phyloP scores from a whole-genome alignment of 53 echinoderm and acorn worm genomes.

The Glandiceps talaboti region DNA sequence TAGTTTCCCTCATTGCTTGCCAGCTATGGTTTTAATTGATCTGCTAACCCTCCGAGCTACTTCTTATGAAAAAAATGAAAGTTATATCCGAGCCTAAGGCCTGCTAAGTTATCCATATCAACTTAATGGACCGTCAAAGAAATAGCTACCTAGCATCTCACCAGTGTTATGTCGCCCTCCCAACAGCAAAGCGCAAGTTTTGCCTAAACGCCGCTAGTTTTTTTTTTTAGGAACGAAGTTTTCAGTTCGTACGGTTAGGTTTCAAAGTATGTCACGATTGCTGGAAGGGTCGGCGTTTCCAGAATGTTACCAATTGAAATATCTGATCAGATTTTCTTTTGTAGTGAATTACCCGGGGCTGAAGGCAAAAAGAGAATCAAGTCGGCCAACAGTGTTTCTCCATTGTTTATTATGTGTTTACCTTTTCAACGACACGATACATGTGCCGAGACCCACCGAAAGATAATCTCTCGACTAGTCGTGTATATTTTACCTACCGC shows the following conservation, averaged over 20 bases:
- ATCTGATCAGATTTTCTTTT: not conserved
- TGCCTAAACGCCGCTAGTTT: not conserved
- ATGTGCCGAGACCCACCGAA: not conserved
- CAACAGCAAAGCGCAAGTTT: not conserved
- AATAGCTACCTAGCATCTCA: not conserved
- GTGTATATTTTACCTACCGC: not conserved
- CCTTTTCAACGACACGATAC: not conserved
- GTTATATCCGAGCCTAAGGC: not conserved
- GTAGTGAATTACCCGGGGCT: not conserved
- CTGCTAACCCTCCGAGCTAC: not conserved
- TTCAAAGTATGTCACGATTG: too few relatives aligned
- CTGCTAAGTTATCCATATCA: not conserved
- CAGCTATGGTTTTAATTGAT: not conserved
- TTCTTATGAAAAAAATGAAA: not conserved
- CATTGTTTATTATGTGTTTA: not conserved
- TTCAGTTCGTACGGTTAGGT: too few relatives aligned
- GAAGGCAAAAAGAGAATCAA: not conserved
- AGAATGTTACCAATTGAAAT: not conserved
- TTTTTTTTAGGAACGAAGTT: not conserved
- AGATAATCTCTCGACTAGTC: not conserved
- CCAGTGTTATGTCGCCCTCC: not conserved
- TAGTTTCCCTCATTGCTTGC: not conserved
- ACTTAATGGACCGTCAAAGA: not conserved
- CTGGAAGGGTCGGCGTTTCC: not conserved
- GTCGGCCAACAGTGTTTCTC: not conserved